Percentiles rank a stretch among this genome's conserved stretches.
phyloP scores from a whole-genome alignment of 1,140 invertebrate genomes.

The Alviniconcha marisindica region DNA sequence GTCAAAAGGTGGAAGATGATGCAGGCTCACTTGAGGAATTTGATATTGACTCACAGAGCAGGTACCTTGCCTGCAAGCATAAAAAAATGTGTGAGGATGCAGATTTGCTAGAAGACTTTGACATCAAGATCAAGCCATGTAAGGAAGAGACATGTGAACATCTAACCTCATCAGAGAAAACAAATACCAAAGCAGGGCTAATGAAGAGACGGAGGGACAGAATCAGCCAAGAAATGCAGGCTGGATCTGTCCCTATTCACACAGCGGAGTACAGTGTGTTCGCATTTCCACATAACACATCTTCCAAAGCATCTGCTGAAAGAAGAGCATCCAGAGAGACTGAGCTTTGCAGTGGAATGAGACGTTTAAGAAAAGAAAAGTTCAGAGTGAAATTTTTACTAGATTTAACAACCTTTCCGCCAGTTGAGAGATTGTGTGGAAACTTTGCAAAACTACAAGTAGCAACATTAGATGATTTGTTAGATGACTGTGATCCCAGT shows the following conservation, averaged over 20 bases:
- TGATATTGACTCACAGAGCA: neutral
- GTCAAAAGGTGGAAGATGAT: too few species aligned
- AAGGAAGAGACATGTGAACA: too few species aligned
- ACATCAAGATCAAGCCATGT: too few species aligned
- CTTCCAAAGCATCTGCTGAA: neutral
- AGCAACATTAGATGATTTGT: neutral
- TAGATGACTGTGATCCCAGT: neutral
- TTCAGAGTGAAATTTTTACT: slow-evolving; percentile 24
- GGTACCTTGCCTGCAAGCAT: neutral
- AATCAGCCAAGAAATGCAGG: slow-evolving; percentile 17
- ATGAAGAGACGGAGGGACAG: slow-evolving; percentile 12
- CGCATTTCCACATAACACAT: neutral
- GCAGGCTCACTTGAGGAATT: neutral
- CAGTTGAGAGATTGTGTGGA: neutral
- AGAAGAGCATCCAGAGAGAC: neutral
- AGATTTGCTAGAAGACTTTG: too few species aligned
- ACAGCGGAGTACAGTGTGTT: neutral
- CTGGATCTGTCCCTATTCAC: neutral
- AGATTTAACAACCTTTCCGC: neutral
- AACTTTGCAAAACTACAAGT: slow-evolving; percentile 4
- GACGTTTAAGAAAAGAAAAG: slow-evolving; percentile 12
- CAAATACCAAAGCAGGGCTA: neutral
- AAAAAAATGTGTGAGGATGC: too few species aligned
- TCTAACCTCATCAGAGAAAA: too few species aligned
- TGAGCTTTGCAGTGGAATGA: too few species aligned